A percentile compares a stretch with the other conserved stretches of the same genome.
phyloP scores from a whole-genome alignment of 2,888 invertebrate species.

The Nephrocerus scutellatus region DNA sequence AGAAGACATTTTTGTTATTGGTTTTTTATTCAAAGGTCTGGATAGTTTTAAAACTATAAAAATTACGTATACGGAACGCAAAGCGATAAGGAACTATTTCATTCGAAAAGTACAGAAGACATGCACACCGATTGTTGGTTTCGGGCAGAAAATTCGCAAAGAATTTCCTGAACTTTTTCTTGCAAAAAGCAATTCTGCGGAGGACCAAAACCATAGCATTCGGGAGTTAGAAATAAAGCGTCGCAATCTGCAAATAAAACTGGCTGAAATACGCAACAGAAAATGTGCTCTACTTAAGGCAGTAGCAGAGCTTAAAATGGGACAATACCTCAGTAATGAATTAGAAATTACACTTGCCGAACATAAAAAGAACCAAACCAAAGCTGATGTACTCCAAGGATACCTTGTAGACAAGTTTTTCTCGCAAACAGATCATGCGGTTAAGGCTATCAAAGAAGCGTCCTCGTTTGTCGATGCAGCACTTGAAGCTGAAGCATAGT shows the following conservation, averaged over 20 bases:
- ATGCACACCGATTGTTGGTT: conserved; percentile 28
- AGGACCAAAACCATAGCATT: too few species aligned
- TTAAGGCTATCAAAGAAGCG: conserved; percentile 38
- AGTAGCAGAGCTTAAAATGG: conserved; percentile 37
- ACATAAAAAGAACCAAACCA: conserved; percentile 33
- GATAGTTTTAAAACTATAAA: conserved; percentile 20
- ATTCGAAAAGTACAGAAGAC: conserved; percentile 22
- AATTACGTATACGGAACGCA: conserved; percentile 36
- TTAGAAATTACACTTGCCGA: conserved; percentile 34
- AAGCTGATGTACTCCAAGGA: conserved; percentile 33
- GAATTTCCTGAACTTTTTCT: conserved; percentile 33
- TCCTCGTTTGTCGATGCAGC: conserved; percentile 33
- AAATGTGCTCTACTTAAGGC: conserved; percentile 36
- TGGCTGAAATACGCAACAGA: conserved; percentile 27
- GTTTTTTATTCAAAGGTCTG: conserved; percentile 13
- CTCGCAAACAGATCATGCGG: conserved; percentile 32
- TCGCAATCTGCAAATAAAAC: conserved; percentile 25
- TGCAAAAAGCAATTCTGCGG: neutral
- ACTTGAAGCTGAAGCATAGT: too few species aligned
- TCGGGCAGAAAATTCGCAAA: conserved; percentile 28
- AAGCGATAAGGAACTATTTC: conserved; percentile 32
- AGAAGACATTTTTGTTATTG: neutral
- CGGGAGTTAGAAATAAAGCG: conserved; percentile 33
- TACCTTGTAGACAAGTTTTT: conserved; percentile 32
- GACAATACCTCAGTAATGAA: conserved; percentile 34